phyloP scores from a whole-genome alignment of 2,113 vertebrate genomes.

The Picathartes gymnocephalus region DNA sequence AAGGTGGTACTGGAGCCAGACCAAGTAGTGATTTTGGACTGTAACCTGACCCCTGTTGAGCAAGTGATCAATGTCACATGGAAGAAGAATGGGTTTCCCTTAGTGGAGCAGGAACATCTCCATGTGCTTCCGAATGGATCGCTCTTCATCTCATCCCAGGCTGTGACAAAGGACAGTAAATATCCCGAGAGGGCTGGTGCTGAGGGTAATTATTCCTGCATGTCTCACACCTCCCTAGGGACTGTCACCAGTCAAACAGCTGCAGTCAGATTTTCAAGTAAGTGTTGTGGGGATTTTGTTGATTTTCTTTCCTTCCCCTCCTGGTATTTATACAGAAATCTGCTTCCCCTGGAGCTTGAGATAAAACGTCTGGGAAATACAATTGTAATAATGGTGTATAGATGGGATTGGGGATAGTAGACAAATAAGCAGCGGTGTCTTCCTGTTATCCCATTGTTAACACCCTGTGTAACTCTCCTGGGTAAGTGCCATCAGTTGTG shows the following conservation, averaged over 20 bases:
- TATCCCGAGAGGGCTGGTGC: not conserved
- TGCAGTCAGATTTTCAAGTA: constrained; percentile 84
- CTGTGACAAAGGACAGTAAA: constrained; percentile 31
- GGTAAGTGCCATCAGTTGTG: not conserved
- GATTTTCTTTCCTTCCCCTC: not conserved
- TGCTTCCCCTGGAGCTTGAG: not conserved
- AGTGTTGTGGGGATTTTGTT: constrained; percentile 49
- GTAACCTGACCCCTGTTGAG: constrained; percentile 76
- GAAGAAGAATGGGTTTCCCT: constrained; percentile 80
- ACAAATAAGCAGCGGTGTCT: not conserved
- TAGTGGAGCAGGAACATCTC: constrained; percentile 70
- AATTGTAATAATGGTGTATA: not conserved
- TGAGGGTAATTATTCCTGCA: constrained; percentile 88
- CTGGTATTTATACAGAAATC: not conserved
- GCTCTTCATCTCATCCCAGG: constrained; percentile 72
- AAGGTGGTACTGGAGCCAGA: constrained; percentile 82
- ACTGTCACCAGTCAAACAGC: constrained; percentile 85
- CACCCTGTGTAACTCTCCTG: not conserved
- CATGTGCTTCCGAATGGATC: constrained; percentile 83
- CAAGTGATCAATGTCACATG: constrained; percentile 82
- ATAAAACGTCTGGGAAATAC: not conserved
- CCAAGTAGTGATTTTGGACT: constrained; percentile 81
- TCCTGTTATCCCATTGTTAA: not conserved
- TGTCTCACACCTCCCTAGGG: constrained; percentile 80
- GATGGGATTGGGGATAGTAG: not conserved